These are phyloP conservation scores for Gymnorhina tibicen DNA, from an alignment of 2,113 vertebrate species.

Conservation along the genomic window DNA sequence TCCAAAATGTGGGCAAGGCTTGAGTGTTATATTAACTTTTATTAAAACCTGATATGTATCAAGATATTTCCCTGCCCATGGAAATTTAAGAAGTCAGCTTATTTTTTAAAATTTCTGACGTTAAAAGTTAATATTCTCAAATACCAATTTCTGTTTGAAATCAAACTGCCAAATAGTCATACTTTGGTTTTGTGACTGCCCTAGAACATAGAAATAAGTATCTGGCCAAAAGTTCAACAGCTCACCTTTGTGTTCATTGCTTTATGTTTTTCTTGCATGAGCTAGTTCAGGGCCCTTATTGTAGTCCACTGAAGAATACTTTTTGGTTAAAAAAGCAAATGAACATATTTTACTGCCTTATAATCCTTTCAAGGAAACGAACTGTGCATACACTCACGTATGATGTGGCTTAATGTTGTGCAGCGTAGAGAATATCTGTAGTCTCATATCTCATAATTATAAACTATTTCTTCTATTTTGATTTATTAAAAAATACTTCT, in stretches of 20 bases:
- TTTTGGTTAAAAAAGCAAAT: background rate
- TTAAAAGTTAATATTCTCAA: background rate
- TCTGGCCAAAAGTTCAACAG: background rate
- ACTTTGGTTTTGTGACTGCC: background rate
- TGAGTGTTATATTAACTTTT: background rate
- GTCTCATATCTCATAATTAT: background rate
- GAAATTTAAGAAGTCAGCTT: background rate
- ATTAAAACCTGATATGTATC: background rate
- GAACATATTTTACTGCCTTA: background rate
- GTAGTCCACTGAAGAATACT: background rate
- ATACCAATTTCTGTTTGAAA: background rate
- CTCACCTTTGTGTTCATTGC: background rate
- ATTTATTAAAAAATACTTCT: background rate
- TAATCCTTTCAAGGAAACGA: background rate
- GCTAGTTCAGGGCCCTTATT: background rate
- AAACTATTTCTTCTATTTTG: background rate
- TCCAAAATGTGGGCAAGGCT: background rate
- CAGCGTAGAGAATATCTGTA: background rate
- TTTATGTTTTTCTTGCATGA: background rate
- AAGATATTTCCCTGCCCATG: background rate
- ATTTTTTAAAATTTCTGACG: background rate
- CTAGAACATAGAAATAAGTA: background rate
- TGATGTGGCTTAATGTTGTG: background rate
- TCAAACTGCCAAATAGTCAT: background rate
- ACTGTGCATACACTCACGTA: fast-evolving